Conservation (phyloP, 2,888 invertebrate species). For the Phymatocera aterrima region DNA sequence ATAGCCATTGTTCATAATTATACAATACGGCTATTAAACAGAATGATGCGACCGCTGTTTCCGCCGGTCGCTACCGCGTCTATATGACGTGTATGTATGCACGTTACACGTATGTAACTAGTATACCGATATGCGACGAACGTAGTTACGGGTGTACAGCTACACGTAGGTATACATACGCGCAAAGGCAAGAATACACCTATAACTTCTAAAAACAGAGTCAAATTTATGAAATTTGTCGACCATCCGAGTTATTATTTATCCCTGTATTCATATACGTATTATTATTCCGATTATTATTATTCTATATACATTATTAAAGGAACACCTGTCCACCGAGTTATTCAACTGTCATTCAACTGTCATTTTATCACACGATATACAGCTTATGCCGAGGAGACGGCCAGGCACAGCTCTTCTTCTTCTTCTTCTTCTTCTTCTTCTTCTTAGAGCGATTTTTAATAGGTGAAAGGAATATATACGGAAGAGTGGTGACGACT, state of each 20-base stretch:
- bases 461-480: slow-evolving; percentile 63
- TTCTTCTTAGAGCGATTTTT: slow-evolving; percentile 63
- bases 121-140: neutral
- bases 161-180: no score
- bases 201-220: neutral
- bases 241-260: neutral
- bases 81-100: neutral
- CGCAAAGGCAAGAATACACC: no score
- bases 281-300: no score
- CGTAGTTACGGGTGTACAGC: no score
- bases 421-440: no score
- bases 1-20: slow-evolving; percentile 72
- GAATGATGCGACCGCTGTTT: slow-evolving; percentile 73
- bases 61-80: slow-evolving; percentile 60
- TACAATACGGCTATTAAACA: slow-evolving; percentile 75
- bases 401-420: neutral
- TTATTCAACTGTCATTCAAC: slow-evolving; percentile 34
- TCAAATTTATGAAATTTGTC: slow-evolving; percentile 15
- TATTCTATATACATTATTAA: neutral
- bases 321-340: neutral
- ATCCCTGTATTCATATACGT: neutral
- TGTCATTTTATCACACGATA: slow-evolving; percentile 8
- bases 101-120: no score
- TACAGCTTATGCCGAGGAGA: neutral
- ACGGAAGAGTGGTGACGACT: neutral